Base-by-base conservation (phyloP, 2,888 invertebrate species). In the Rhamphomyia laevipes region DNA sequence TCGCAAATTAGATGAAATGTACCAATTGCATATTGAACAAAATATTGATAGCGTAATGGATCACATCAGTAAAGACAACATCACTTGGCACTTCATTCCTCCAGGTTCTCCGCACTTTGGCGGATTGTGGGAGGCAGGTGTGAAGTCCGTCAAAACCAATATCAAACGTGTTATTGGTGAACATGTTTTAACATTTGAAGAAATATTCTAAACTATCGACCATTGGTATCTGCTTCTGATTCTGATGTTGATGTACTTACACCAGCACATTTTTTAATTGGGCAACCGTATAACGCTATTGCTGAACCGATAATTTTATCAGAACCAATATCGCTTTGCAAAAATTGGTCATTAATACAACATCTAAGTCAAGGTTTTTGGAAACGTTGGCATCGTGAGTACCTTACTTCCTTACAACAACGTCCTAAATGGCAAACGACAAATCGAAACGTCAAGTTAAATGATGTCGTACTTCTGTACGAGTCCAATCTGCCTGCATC, bases 201-300 rank as follows among this genome's bases (percentile, higher is more conserved):
- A 31, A 13, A 12, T 31, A 12, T 31, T 31, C 11, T 31, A 31
- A 31, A 31, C 31, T 31, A 3, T 13, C 10, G 31, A 10, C 31
- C 31, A 21, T 21, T 21, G 6, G 21, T 21, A 21, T 3, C 21
- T 21, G 21, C 4, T 3, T 21, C 21, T 21, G 21, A 21, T 21
- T 21, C 21, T 4, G 21, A 21, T 6, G 21, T 21, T 6, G 21
- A 21, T 21, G 21, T 6, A 21, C 21, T 21, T 6, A 21, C 21
- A 4, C 21, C 21, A 21, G 21, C 21, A 1, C 46, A 50, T 18
- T 52, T 50, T 16, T 42, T 50, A 12, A 42, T 42, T 12, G 52
- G 50, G 18, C 45, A 47, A 9, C 48, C 52, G 9, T 41, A 50
- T 10, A 31, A 45, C 30, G 35, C 45, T n/a, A 18, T 45, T 7